Base-by-base conservation (phyloP, 2,797 vertebrate species). In the Hirundo rustica region DNA sequence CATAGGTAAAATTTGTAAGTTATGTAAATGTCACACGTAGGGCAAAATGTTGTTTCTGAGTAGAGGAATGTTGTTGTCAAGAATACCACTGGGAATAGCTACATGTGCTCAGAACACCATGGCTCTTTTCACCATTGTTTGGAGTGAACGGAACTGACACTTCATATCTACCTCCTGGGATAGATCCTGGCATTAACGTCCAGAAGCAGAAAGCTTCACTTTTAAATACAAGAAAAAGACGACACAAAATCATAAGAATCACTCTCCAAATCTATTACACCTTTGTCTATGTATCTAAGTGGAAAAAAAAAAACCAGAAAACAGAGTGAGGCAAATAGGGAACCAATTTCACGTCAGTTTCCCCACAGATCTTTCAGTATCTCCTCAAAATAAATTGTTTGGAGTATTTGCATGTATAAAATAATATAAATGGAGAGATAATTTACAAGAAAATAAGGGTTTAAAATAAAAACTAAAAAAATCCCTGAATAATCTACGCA, bases 401-500 rank as follows among this genome's bases (percentile, higher is more conserved):
- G 16, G 23, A n/a, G 8, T 7, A 53, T 19, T 53, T 67, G 2
- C 8, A 36, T n/a, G 7, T 34, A 27, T 40, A 67, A 74, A 74
- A 34, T 23, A 58, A 34, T 16, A 60, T 18, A 23, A 58, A 38
- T 51, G 2, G 6, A 82, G 6, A 55, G 3, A 75, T 15, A 80
- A 44, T 42, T 44, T 53, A 38, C 17, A 53, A 36, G 15, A 65
- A 68, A 85, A 48, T 5, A 65, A 61, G 3, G 3, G 2, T 34
- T 53, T 53, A 11, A 36, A 67, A 67, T 14, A 11, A 23, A 84
- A 50, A 12, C 13, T 11, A 14, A 1, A 6, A 8, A 30, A 25
- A 25, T 13, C 0, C 3, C 5, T 4, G 21, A 32, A 23, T 11
- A 32, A 47, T 30, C 32, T 48, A 14, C 26, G 2, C 2, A 30